Evolutionary conservation across 2,888 invertebrate genomes (phyloP), one percentile per base, ranked within the genome.

Genomic region (Ariolimax columbianus): DNA sequence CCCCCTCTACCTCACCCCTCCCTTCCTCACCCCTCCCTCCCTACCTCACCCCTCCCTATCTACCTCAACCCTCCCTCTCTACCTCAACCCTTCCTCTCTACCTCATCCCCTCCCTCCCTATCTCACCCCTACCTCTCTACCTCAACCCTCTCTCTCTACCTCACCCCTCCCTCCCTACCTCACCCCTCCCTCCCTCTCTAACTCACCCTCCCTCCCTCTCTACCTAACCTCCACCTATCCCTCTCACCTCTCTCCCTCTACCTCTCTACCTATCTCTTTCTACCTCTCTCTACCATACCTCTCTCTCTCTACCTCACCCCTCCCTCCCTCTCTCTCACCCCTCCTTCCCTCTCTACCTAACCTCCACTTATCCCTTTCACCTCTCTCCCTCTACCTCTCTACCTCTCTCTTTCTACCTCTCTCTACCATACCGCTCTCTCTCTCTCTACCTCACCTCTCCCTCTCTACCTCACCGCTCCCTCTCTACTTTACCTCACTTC

Each of bases 171-270:
- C 38, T 23, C 68, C 68, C 26, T 80, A 68, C 11, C 33, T 80
- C 40, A 30, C 38, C 11, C 79, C 33, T 23, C 33, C 79, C 33
- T 68, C 66, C 66, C 0, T 11, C 68, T 68, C 38, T 33, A 33
- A 40, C 51, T 26, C 70, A n/a, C 68, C 23, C 36, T 72, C 73
- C 59, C 55, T 75, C 55, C 36, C 63, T 73, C 55, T 75, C 55
- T 59, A 30, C 55, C 38, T 38, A 1, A 75, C 36, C 75, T n/a
- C 38, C 73, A 33, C 59, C 36, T 26, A 38, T 36, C 75, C 40
- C 40, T n/a, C 26, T 40, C 75, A 7, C 40, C 73, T 77, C 77
- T 77, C 30, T 63, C 63, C 30, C n/a, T 63, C 59, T 23, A 23
- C 26, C 23, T 4, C 26, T 59, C 59, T 59, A 3, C 23, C 17